Evolutionary conservation across 1,140 invertebrate genomes (phyloP).

Genomic region (Phocides pigmalion): DNA sequence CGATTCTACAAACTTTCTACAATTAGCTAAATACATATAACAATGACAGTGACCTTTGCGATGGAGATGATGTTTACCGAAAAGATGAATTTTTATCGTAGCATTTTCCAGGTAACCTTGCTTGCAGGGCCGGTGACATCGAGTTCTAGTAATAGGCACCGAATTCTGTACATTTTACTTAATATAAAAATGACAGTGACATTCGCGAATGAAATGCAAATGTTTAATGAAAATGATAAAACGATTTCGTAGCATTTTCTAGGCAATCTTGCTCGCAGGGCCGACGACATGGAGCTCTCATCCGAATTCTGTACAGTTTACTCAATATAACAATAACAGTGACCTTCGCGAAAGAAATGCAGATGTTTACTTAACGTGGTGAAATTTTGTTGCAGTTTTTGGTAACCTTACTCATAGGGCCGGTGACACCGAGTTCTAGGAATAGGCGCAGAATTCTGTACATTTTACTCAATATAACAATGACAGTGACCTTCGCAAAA

Average conservation of each 20-base stretch:
- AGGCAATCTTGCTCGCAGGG: constrained; percentile 73
- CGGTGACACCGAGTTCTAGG: neutral
- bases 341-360: neutral
- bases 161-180: too few species aligned
- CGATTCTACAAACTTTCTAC: too few species aligned
- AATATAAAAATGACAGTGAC: neutral
- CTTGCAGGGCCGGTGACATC: constrained; percentile 66
- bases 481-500: neutral
- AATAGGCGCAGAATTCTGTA: too few species aligned
- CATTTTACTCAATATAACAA: too few species aligned
- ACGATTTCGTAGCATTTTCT: constrained; percentile 47
- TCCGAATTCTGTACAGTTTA: too few species aligned
- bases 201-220: neutral
- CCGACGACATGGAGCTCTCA: constrained; percentile 64
- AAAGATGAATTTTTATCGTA: constrained; percentile 15
- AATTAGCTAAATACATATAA: too few species aligned
- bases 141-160: constrained; percentile 64
- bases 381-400: constrained; percentile 15
- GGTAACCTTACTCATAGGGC: neutral
- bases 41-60: neutral
- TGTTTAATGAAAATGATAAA: constrained; percentile 9
- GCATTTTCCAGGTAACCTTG: constrained; percentile 73
- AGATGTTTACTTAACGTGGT: constrained; percentile 8
- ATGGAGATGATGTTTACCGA: neutral
- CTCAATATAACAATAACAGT: too few species aligned